Evolutionary conservation across 1,140 invertebrate species (phyloP).

Genomic region (Orchesella cincta): DNA sequence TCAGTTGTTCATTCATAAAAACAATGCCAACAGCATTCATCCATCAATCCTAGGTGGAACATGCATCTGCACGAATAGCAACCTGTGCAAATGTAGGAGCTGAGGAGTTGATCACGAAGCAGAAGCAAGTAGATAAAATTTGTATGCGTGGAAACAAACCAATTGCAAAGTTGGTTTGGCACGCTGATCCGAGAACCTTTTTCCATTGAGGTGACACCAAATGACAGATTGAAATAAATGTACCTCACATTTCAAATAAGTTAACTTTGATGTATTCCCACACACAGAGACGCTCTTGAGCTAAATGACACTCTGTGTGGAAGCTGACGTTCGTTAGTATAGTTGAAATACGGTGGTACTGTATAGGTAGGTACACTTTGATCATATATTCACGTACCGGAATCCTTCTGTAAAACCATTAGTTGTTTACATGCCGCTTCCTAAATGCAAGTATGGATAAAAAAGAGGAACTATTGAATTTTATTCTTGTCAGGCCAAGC

Average conservation of each 20-base stretch:
- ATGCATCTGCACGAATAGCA: no score
- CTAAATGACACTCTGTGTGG: slow-evolving; percentile 2
- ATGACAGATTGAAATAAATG: slow-evolving; percentile 4
- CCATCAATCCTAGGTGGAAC: no score
- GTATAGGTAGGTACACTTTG: no score
- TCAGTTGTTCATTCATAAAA: no score
- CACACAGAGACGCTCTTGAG: not conserved
- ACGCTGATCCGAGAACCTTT: no score
- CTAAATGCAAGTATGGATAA: not conserved
- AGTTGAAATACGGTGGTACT: no score
- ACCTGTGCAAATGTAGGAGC: no score
- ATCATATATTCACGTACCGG: no score
- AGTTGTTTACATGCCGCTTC: not conserved
- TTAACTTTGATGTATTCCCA: not conserved
- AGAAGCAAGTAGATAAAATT: not conserved
- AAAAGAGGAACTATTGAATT: slow-evolving; percentile 18
- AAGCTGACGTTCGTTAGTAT: no score
- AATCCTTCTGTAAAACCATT: not conserved
- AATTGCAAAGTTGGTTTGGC: not conserved
- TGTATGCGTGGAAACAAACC: not conserved
- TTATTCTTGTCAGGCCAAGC: slow-evolving; percentile 23
- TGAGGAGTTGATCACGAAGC: no score
- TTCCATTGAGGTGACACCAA: not conserved
- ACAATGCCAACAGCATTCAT: no score
- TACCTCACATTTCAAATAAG: not conserved